phyloP scores from a whole-genome alignment of 2,888 invertebrate genomes.

The Tanaodytes sp. region DNA sequence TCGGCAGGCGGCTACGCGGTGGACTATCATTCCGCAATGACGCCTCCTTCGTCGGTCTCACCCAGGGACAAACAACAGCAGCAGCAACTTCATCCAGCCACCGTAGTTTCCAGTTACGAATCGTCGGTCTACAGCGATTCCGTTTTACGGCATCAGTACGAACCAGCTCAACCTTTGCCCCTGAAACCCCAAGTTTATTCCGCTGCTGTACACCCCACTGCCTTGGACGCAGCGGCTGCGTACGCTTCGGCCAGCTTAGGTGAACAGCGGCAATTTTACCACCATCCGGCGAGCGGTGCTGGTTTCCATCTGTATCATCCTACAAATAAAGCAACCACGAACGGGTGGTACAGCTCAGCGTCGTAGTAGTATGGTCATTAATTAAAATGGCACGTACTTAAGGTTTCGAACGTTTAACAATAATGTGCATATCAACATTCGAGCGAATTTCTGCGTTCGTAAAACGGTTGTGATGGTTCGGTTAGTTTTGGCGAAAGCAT shows the following conservation, averaged over 20 bases:
- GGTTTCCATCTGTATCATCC: constrained; percentile 93
- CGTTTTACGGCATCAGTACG: constrained; percentile 74
- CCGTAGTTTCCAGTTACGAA: constrained; percentile 79
- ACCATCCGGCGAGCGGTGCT: constrained; percentile 79
- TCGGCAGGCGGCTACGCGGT: constrained; percentile 78
- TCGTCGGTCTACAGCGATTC: constrained; percentile 74
- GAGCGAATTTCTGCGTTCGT: too few species aligned
- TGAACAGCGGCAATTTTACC: constrained; percentile 91
- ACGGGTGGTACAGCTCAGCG: constrained; percentile 86
- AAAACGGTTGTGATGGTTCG: too few species aligned
- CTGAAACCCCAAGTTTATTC: constrained; percentile 93
- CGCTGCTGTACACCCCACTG: constrained; percentile 73
- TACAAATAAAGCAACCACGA: constrained; percentile 80
- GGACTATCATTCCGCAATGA: constrained; percentile 95
- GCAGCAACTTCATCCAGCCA: constrained; percentile 70
- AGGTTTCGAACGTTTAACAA: too few species aligned
- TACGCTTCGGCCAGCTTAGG: constrained; percentile 76
- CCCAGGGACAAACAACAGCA: constrained; percentile 87
- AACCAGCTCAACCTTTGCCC: constrained; percentile 81
- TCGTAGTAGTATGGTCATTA: constrained; percentile 76
- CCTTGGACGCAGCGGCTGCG: constrained; percentile 78
- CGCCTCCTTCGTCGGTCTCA: constrained; percentile 96
- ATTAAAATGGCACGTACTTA: constrained; percentile 68
- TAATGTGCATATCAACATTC: constrained; percentile 51
- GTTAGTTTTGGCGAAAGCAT: too few species aligned